Evolutionary conservation across 1,140 invertebrate species (phyloP), one percentile per base, ranked within the genome.

Genomic region (Galleria mellonella): DNA sequence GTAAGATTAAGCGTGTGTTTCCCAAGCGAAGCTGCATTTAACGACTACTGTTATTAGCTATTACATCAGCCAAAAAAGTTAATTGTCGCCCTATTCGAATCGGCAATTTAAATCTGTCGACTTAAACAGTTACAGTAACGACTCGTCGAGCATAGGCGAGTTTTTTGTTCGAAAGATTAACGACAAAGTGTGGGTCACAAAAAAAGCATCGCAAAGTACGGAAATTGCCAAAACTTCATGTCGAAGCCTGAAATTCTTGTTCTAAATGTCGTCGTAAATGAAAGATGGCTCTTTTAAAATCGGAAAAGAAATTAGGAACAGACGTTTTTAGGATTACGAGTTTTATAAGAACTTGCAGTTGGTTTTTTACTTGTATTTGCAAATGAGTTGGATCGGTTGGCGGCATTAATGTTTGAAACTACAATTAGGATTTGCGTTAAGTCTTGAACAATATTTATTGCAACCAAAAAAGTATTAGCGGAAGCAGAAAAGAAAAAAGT

Each of bases 271-370:
- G 72, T 69, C 70, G 70, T 81, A 83, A 83, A 81, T 81, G 76
- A 81, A 75, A 77, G 74, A 83, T 83, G 76, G 68, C 67, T 78
- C 71, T 81, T 79, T 83, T 81, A 70, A 77, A 76, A 83, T 78
- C 74, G 74, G 72, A 59, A 78, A 81, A 81, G 71, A 78, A 81
- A 81, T 83, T 81, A 81, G 67, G 67, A 78, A 78, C 79, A 81
- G 72, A 75, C 74, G 76, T 81, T 83, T 72, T 79, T 71, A 54
- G 69, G 58, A 72, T 76, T 75, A 82, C 68, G 70, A 72, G 68
- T 77, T 76, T 66, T 62, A 66, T 68, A 67, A 77, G 60, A 70
- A 66, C 62, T 47, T 61, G 40, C 37, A 45, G 48, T 49, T 66
- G 57, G 53, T 55, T 57, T 55, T 60, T 56, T 60, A 60, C 59